These are phyloP conservation scores for Lysandra coridon DNA, from an alignment of 2,888 invertebrate species.

Conservation along the genomic window DNA sequence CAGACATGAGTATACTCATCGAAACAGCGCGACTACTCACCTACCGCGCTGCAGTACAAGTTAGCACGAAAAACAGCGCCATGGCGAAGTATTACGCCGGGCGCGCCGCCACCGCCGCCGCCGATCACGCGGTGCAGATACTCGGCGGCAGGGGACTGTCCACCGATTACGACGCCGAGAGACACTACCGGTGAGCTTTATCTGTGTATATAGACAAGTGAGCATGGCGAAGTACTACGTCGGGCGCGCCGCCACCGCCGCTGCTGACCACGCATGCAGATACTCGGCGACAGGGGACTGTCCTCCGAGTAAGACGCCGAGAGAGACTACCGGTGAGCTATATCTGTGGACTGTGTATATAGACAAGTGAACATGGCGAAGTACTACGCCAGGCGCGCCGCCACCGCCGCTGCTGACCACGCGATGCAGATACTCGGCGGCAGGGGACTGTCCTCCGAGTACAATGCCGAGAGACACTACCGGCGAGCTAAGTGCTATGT, in stretches of 20 bases:
- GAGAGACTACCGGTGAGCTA: conserved; percentile 78
- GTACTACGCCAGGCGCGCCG: conserved; percentile 85
- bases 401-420: conserved; percentile 84
- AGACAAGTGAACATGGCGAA: conserved; percentile 86
- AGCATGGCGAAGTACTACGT: conserved; percentile 88
- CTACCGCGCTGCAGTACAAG: conserved; percentile 84
- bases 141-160: conserved; percentile 88
- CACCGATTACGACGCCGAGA: conserved; percentile 85
- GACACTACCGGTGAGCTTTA: conserved; percentile 82
- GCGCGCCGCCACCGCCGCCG: conserved; percentile 83
- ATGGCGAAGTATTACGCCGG: conserved; percentile 89
- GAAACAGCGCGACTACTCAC: conserved; percentile 85
- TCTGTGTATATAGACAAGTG: conserved; percentile 52
- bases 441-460: conserved; percentile 84
- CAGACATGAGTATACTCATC: conserved; percentile 85
- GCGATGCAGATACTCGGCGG: conserved; percentile 89
- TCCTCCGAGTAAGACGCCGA: conserved; percentile 86
- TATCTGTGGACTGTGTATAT: no score
- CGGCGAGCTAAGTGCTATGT: conserved; percentile 38
- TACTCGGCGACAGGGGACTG: conserved; percentile 87
- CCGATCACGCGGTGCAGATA: conserved; percentile 87
- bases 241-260: conserved; percentile 85
- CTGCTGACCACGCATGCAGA: conserved; percentile 88
- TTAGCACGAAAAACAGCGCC: conserved; percentile 84
- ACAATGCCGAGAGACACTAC: conserved; percentile 87